Evolutionary conservation across 2,888 invertebrate species (phyloP).

Genomic region (Steromphala cineraria): DNA sequence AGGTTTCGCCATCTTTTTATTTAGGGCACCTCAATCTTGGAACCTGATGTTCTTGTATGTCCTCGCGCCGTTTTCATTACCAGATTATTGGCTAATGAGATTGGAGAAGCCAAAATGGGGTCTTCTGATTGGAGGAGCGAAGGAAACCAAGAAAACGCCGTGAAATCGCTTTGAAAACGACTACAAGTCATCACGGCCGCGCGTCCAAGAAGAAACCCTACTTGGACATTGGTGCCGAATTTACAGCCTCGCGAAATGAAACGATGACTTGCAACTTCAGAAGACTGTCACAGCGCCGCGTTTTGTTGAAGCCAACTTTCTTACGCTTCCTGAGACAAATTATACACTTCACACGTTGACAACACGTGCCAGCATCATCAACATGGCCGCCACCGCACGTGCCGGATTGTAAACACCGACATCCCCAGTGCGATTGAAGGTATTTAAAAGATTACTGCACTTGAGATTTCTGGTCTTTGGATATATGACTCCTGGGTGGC

Average conservation of each 20-base stretch:
- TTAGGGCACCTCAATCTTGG: constrained; percentile 21
- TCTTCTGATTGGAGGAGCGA: constrained; percentile 20
- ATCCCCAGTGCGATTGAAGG: not conserved
- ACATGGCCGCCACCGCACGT: not conserved
- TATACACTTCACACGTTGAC: not conserved
- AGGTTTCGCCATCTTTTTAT: constrained; percentile 24
- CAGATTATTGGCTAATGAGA: constrained; percentile 30
- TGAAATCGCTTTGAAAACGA: constrained; percentile 26
- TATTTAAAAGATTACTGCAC: not conserved
- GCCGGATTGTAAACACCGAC: not conserved
- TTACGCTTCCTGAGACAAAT: constrained; percentile 15
- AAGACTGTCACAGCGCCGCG: not conserved
- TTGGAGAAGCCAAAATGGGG: constrained; percentile 17
- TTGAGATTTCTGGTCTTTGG: not conserved
- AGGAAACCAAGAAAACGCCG: constrained; percentile 14
- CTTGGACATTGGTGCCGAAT: not conserved
- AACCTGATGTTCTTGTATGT: constrained; percentile 11
- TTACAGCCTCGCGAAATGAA: constrained; percentile 1
- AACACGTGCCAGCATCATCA: too few relatives aligned
- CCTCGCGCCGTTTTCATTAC: constrained; percentile 18
- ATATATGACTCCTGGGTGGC: not conserved
- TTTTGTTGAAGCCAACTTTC: constrained; percentile 17
- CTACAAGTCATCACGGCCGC: constrained; percentile 11
- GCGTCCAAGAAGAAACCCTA: constrained; percentile 14
- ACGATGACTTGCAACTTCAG: constrained; percentile 21